Evolutionary conservation across 2,888 invertebrate species (phyloP), one percentile per base, ranked within the genome.

Genomic region (Meliscaeva auricollis): DNA sequence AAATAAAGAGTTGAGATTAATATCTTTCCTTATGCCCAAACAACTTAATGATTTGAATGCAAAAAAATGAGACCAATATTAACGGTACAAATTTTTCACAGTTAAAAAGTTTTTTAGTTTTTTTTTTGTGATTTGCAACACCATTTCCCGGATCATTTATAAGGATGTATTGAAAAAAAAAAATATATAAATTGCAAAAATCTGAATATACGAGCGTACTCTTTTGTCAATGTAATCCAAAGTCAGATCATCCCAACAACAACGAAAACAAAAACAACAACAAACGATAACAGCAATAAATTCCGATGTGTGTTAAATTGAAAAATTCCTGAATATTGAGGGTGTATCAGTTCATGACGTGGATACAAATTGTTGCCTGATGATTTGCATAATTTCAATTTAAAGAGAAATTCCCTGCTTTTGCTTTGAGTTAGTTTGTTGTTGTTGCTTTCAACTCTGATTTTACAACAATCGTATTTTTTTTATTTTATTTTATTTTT

Each of bases 301-400:
- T 85, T 87, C 87, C 87, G 79, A 88, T 87, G 88, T 88, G 88
- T 88, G 88, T 87, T 87, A 88, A 88, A 88, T 88, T 88, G 88
- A 87, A 88, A 88, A 88, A 88, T 88, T 88, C 88, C 87, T 64
- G 73, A 81, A 81, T 81, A 81, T 85, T 81, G 85, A 76, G 85
- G 70, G 83, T 87, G 87, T 88, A 88, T 75, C 78, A 75, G 78
- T 78, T 84, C 77, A 77, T 79, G 88, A 88, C 88, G 85, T 77
- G 83, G 87, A 88, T 88, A 88, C 88, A 85, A 85, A 88, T 88
- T 88, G 88, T 88, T 87, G 87, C 87, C 77, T 75, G 87, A 87
- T 88, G 88, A 88, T 88, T 88, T 88, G 88, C 88, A 88, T 88
- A 88, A 87, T 88, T 82, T 78, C 85, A 85, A 85, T 85, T 85